Conservation (phyloP, 2,113 vertebrate genomes). For the Sarotherodon lohbergeri region DNA sequence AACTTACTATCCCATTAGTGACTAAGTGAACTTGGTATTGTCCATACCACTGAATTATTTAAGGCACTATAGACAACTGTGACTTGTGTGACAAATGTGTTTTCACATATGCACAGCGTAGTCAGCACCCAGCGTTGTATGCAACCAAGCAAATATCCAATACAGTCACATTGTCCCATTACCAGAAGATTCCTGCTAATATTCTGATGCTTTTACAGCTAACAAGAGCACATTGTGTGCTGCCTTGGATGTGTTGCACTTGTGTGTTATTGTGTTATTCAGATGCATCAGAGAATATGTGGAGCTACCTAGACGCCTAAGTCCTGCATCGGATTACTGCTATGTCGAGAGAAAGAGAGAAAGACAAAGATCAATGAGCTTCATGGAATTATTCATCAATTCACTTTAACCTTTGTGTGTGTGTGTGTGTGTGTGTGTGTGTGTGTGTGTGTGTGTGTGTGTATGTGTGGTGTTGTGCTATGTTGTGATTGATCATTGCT, state of each 20-base stretch:
- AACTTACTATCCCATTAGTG: background rate
- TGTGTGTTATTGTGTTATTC: background rate
- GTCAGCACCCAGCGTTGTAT: background rate
- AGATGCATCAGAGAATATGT: background rate
- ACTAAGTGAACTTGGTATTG: background rate
- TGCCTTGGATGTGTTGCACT: background rate
- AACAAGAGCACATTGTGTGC: background rate
- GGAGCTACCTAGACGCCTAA: background rate
- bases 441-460: background rate
- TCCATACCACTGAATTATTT: background rate
- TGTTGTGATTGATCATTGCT: background rate
- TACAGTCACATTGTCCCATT: background rate
- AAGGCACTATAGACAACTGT: background rate
- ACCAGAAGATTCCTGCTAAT: background rate
- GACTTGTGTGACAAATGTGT: background rate
- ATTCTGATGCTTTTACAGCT: background rate
- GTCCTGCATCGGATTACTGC: conserved; percentile 12
- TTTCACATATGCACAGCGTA: background rate
- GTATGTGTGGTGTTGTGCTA: background rate
- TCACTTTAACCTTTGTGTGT: conserved; percentile 1
- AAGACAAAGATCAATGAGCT: conserved; percentile 17
- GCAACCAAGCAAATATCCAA: background rate
- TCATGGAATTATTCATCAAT: conserved; percentile 36
- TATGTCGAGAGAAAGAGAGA: background rate
- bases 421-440: background rate